Base-by-base conservation (phyloP, 2,888 invertebrate genomes). In the Mythimna lalbum region DNA sequence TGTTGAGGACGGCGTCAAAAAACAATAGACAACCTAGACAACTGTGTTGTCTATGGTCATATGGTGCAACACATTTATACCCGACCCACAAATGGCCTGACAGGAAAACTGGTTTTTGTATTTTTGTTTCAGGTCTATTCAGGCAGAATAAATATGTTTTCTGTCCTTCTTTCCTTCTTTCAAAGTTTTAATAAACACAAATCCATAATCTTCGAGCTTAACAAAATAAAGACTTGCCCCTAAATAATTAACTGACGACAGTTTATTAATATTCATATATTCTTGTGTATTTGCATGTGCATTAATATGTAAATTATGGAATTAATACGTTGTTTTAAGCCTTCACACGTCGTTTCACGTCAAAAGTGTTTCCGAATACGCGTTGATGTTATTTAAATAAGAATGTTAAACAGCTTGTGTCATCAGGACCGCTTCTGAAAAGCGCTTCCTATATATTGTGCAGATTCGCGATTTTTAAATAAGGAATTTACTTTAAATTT, bases 141-240 rank as follows among this genome's bases (percentile, higher is more conserved):
- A 27, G 27, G 1, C 27, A 27, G 27, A 27, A 1, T 27, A 27
- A 27, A 27, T 4, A 27, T 4, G 27, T 27, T 27, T 27, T 27
- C 27, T 27, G 3, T 27, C 27, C 27, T 27, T 27, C 27, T 27
- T 27, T 27, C 27, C 4, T 27, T 27, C 27, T 27, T 27, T 27
- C 27, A 27, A 36, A 36, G 36, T 36, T 36, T 36, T 36, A 36
- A 36, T 12, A 10, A 36, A 39, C 3, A 39, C 12, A 39, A 39
- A 12, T 10, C 14, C 39, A 39, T 39, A 39, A 12, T 14, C 43
- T 43, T 43, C 17, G 17, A 43, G 17, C 5, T 43, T 17, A 19
- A 43, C 5, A 43, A 68, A 55, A 23, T 14, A 47, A 10, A 91
- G 68, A 68, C 76, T 88, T 3, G 90, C 88, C 92, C 91, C 5